Base-by-base conservation (phyloP, 2,113 vertebrate species). In the Penelope pileata region DNA sequence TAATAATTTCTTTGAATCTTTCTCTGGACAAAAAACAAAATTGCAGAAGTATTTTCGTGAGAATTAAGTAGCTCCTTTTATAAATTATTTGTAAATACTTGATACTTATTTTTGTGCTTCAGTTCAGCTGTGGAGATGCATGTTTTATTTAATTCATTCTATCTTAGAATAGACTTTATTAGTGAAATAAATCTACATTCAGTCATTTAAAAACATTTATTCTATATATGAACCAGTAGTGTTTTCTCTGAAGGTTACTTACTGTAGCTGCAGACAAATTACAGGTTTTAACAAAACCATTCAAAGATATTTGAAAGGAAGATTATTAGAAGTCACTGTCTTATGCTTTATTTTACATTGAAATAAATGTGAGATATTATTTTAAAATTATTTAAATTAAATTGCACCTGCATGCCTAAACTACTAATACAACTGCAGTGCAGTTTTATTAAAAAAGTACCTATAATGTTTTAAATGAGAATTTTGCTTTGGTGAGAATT, bases 1-100 rank as follows among this genome's bases (percentile, higher is more conserved):
- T 96, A 99, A 91, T 53, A 99, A 88, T 72, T 98, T 98, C 78
- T 95, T 98, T 54, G 96, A 98, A 54, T 97, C 97, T 95, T 97
- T 95, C 93, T 98, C 99, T 99, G 94, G 48, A 96, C 7, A 94
- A 72, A n/a, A 95, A 97, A 19, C 56, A 56, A 87, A 92, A 97
- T 66, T 86, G 80, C 24, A 80, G 12, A 91, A 90, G 16, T 23
- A 66, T 10, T 42, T 59, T 91, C 29, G 94, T 83, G 93, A 94
- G 32, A 74, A 53, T 75, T 75, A n/a, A 86, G 54, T 43, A 92
- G 12, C 23, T 24, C 21, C 40, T 24, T 14, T 92, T 19, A 30
- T 5, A 24, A 8, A 38, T 47, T 13, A 9, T 56, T 76, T 77
- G 12, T 53, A 48, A 90, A 60, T 4, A 83, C 5, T 30, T 8